Conservation (phyloP, 2,888 invertebrate genomes). For the Eristalis tenax region DNA sequence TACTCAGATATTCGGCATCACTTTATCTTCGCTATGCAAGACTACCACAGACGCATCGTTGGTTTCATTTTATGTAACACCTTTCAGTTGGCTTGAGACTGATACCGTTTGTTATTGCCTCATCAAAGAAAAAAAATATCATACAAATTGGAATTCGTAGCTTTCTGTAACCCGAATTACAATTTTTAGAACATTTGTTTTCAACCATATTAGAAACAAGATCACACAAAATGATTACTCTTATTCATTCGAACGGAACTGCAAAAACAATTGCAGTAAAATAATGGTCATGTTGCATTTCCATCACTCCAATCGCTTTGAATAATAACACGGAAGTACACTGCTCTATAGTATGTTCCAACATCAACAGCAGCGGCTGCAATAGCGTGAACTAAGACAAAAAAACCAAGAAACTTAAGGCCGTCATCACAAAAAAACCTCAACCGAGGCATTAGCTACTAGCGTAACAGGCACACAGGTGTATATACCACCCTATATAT, state of each 20-base stretch:
- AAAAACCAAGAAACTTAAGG: slow-evolving; percentile 15
- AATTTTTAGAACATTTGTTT: background rate
- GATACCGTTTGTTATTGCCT: slow-evolving; percentile 7
- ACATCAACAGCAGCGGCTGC: slow-evolving; percentile 32
- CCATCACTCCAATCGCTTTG: slow-evolving; percentile 49
- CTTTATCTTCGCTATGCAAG: background rate
- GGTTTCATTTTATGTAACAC: slow-evolving; percentile 24
- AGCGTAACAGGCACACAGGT: background rate
- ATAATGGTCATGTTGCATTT: slow-evolving; percentile 43
- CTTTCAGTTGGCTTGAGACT: background rate
- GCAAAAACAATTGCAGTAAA: slow-evolving; percentile 16
- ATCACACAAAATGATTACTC: slow-evolving; percentile 20
- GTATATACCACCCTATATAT: background rate
- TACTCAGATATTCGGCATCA: slow-evolving; percentile 8
- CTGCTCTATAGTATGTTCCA: slow-evolving; percentile 49
- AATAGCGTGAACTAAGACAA: slow-evolving; percentile 48
- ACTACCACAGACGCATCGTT: background rate
- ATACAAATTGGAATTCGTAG: background rate
- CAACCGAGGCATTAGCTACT: slow-evolving; percentile 6
- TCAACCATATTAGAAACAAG: background rate
- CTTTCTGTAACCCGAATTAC: background rate
- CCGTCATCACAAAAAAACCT: slow-evolving; percentile 3
- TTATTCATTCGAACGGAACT: slow-evolving; percentile 44
- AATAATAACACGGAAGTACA: slow-evolving; percentile 64
- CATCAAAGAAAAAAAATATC: background rate